Base-by-base conservation (phyloP, 2,113 vertebrate species). In the Amphiprion percula region DNA sequence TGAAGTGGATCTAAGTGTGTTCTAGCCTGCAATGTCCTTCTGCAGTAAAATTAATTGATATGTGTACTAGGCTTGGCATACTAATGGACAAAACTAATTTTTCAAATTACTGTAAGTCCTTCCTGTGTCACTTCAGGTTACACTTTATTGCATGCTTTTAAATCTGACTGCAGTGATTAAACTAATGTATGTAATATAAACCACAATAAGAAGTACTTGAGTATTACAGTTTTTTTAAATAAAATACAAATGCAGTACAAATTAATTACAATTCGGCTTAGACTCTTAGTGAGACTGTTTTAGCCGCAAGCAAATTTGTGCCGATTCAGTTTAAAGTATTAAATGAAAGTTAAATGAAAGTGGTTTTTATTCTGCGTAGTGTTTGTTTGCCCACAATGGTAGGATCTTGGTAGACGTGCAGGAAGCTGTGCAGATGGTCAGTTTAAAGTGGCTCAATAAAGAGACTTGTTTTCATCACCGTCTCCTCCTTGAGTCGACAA, bases 361-460 rank as follows among this genome's bases (percentile, higher is more conserved):
- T 21, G 4, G 58, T 21, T 78, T 75, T 71, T 53, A 62, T 86
- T 55, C 67, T 69, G 65, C 33, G 33, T 49, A 61, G 64, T 55
- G 24, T 90, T 84, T 80, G 83, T 88, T 80, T 77, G 53, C 53
- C 47, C 64, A 74, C 70, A 50, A 64, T 71, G 61, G 64, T 44
- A 39, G 46, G 58, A 23, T 78, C 63, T 74, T 46, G 41, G 41
- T 53, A 41, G 68, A 69, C 66, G 16, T 41, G n/a, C 23, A 16
- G 65, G 61, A 30, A 60, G 69, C 73, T 52, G 80, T 88, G 74
- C 87, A 91, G 90, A 88, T 91, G 88, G 86, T 84, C 87, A 85
- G 68, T 92, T 90, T 90, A 90, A 85, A 82, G 75, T 82, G 68
- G 54, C 47, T 80, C 90, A 85, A 91, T 91, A 88, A 90, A 88